Evolutionary conservation across 2,797 vertebrate genomes (phyloP), one percentile per base, ranked within the genome.

Genomic region (Picus viridis): DNA sequence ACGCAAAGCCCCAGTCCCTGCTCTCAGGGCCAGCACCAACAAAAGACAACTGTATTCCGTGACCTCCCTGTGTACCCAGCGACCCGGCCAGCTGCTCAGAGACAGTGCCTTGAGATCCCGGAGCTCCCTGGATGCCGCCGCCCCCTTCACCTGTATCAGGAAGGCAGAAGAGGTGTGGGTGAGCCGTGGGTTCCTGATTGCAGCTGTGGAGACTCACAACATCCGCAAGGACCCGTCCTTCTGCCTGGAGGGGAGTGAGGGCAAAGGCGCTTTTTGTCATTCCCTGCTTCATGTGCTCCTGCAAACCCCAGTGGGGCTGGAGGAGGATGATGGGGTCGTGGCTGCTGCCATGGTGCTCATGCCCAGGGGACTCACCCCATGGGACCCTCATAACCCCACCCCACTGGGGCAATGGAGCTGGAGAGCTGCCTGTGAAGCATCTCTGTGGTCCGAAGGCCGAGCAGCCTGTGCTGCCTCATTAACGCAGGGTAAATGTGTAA

Each of bases 21-120:
- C 87, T 90, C 72, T 72, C 22, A 14, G 58, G 89, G 81, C 81
- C 63, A 12, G 71, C 86, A 81, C 59, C 93, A 96, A 94, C 94
- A 94, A 94, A 95, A 89, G 95, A 39, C 92, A 20, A 74, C 94
- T 94, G 93, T 94, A 83, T 95, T 59, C 19, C 8, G 27, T 70
- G 91, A 78, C 89, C 95, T 95, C 69, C 54, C 89, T 20, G 9
- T 84, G 86, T 89, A 88, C 92, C 74, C 94, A 72, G 26, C 2
- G 58, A 91, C 92, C 72, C 80, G 22, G 45, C 2, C 7, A 4
- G 58, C 49, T 0, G 11, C 32, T 59, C 2, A 4, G 56, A 67
- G 70, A 62, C 56, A 85, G 70, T 27, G 39, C n/a, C 16, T 39
- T 2, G 9, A 78, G n/a, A 87, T 26, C 32, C 17, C 3, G 1